Base-by-base conservation (phyloP, 92 coral and sea anemone species). In the Nematostella vectensis region DNA sequence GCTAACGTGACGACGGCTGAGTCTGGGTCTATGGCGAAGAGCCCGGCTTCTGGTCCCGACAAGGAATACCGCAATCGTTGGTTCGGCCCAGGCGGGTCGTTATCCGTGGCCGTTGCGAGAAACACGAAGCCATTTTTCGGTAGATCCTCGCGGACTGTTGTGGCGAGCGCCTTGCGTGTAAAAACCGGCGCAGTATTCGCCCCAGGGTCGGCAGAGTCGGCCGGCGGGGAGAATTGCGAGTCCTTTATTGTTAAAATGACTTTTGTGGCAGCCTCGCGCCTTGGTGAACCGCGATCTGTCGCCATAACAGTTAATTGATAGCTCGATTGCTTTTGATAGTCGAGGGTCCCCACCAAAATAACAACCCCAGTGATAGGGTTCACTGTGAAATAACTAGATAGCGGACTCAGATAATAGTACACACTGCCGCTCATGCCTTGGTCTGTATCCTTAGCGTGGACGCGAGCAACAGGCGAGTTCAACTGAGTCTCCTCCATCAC, bases 1-100 rank as follows among this genome's bases (percentile, higher is more conserved):
- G 27, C 69, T 10, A 86, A 69, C 18, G 87, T 76, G 11, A 91
- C 52, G 16, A 86, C 76, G 6, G 93, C 98, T n/a, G 81, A 84
- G 55, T 67, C 33, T 0, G 71, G 31, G 48, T 78, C 84, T 31
- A 91, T 57, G 21, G 36, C 50, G 36, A 85, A 85, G 1, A 26
- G 30, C 12, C 36, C 62, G 0, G 78, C 57, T n/a, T 33, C 37
- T 25, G 24, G 36, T 11, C 63, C 62, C 8, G 75, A 44, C 23
- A 72, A 38, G 11, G 81, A 48, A 57, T 72, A 79, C 3, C 53
- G 58, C 20, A 79, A 60, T 3, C 66, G 62, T 38, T 62, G 53
- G 45, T 72, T 56, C 0, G 81, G 57, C 6, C 81, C 87, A 0
- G 87, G 87, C 1, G 72, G 76, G 36, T 68, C 84, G 17, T 61